phyloP scores from a whole-genome alignment of 2,888 invertebrate genomes.

The Corbicula japonica region DNA sequence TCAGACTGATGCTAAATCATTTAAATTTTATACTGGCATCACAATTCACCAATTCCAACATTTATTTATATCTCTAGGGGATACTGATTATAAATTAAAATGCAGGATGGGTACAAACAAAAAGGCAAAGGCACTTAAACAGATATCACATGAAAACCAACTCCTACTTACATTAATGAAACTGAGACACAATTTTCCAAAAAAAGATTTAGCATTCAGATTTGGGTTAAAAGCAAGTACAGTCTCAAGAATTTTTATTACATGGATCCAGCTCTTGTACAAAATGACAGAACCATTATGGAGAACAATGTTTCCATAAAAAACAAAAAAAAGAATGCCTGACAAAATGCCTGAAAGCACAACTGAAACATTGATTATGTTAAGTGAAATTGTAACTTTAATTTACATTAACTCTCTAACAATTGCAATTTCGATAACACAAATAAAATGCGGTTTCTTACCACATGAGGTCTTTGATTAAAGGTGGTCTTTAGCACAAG shows the following conservation, averaged over 20 bases:
- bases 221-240: no score
- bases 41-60: conserved; percentile 8
- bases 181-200: conserved; percentile 22
- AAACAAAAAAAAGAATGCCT: neutral
- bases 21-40: conserved; percentile 18
- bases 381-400: no score
- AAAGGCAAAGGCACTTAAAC: conserved; percentile 17
- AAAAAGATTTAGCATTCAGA: no score
- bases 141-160: conserved; percentile 23
- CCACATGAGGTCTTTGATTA: no score
- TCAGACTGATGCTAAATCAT: conserved; percentile 8
- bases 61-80: conserved; percentile 16
- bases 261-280: conserved; percentile 32
- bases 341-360: no score
- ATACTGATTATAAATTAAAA: conserved; percentile 8
- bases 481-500: no score
- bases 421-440: no score
- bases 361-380: no score
- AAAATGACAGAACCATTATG: neutral
- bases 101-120: conserved; percentile 5
- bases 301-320: conserved; percentile 1
- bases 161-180: conserved; percentile 29
- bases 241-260: conserved; percentile 29
- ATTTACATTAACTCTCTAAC: no score
- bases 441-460: no score